Base-by-base conservation (phyloP, 2,888 invertebrate genomes). In the Synergus laeviventris region DNA sequence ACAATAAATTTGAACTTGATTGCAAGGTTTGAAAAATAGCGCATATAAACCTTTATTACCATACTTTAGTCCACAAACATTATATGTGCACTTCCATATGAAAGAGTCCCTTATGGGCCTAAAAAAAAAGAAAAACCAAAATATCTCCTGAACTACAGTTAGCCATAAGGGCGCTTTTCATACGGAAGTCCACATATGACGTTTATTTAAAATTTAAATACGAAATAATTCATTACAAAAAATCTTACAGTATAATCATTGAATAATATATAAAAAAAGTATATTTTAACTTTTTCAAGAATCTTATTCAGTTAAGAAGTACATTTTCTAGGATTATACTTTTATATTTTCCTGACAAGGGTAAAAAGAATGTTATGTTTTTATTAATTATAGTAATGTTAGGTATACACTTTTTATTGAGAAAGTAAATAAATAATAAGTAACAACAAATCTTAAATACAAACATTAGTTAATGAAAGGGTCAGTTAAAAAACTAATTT, bases 41-140 rank as follows among this genome's bases (percentile, higher is more conserved):
- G 14, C 18, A 42, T 66, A 9, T n/a, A 45, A 75, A 39, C 24
- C 7, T 36, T 21, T 75, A 45, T 73, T 76, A 76, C 76, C 76
- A 76, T 76, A 76, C 77, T 77, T 77, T 77, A 74, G 74, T 77
- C 62, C 42, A 74, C 24, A 70, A 42, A 36, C 31, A 31, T 21
- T 59, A 59, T 16, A 16, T 70, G 12, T 12, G 8, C 12, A 18
- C 24, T 36, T 14, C n/a, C 36, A 36, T 60, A 60, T 7, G 12
- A 14, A 36, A 61, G 36, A n/a, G 31, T 5, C 31, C 31, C 31
- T 31, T 31, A 31, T 31, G 31, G 31, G 4, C 31, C 31, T 31
- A 5, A 3, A 31, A 31, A 31, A 31, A n/a, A 2, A 31, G 5
- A 31, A 31, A 31, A 31, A 3, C 4, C 31, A 31, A 31, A 31